Evolutionary conservation across 2,113 vertebrate species (phyloP).

Genomic region (Perca flavescens): DNA sequence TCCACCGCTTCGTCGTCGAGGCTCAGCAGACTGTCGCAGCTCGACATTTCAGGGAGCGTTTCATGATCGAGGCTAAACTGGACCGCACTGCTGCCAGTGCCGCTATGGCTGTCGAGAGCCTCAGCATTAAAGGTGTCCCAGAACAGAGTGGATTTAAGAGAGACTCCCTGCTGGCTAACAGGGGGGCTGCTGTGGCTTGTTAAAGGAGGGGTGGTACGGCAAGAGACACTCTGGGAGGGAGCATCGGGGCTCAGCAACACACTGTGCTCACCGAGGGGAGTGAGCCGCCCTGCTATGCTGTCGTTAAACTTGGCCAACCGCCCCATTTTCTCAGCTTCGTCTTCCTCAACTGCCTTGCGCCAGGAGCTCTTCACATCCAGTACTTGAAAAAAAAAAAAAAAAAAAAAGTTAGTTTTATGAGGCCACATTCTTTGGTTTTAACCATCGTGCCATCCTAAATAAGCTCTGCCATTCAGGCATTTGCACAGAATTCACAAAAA

Average conservation of each 20-base stretch:
- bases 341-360: slow-evolving; percentile 80
- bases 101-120: slow-evolving; percentile 35
- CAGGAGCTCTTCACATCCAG: slow-evolving; percentile 82
- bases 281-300: background rate
- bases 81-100: slow-evolving; percentile 62
- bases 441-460: background rate
- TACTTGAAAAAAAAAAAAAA: slow-evolving; percentile 58
- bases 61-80: slow-evolving; percentile 78
- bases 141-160: slow-evolving; percentile 40
- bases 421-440: background rate
- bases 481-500: background rate
- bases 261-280: slow-evolving; percentile 5
- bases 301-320: slow-evolving; percentile 6
- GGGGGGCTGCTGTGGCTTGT: slow-evolving; percentile 14
- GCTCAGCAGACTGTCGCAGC: slow-evolving; percentile 73
- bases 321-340: slow-evolving; percentile 57
- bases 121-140: slow-evolving; percentile 71
- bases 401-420: background rate
- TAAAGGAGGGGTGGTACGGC: background rate
- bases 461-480: background rate
- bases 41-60: slow-evolving; percentile 77
- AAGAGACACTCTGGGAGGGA: background rate
- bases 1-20: slow-evolving; percentile 39
- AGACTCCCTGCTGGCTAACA: slow-evolving; percentile 41
- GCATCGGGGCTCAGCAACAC: background rate